phyloP scores from a whole-genome alignment of 2,797 vertebrate genomes.

The Sebastes trivittatus region DNA sequence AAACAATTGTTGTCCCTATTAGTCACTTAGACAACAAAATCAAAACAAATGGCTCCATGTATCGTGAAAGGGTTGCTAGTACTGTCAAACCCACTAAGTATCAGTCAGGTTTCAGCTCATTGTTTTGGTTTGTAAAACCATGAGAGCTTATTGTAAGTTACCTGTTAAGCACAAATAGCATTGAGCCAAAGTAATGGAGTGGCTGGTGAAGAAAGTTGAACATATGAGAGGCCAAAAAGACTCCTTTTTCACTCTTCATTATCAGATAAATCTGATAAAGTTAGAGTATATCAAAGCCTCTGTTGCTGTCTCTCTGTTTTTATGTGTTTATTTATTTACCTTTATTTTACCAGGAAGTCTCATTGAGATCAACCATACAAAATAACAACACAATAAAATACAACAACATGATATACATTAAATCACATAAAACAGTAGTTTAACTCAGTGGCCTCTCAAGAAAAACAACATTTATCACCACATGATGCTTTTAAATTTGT shows the following conservation, averaged over 20 bases:
- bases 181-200: neutral
- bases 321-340: no score
- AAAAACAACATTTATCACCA: no score
- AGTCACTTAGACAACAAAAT: no score
- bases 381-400: no score
- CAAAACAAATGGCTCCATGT: neutral
- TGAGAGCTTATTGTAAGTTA: neutral
- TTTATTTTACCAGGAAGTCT: no score
- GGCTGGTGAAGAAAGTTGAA: neutral
- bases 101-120: neutral
- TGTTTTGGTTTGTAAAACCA: neutral
- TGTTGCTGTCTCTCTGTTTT: neutral
- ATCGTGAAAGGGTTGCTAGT: neutral
- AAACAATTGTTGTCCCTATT: no score
- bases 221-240: neutral
- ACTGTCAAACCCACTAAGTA: neutral
- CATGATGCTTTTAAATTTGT: no score
- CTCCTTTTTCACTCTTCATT: no score
- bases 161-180: neutral
- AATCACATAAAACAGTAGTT: no score
- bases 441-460: no score
- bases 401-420: no score
- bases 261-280: neutral
- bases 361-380: no score
- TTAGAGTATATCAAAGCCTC: neutral